Evolutionary conservation across 2,888 invertebrate species (phyloP).

Genomic region (Strigamia maritima): DNA sequence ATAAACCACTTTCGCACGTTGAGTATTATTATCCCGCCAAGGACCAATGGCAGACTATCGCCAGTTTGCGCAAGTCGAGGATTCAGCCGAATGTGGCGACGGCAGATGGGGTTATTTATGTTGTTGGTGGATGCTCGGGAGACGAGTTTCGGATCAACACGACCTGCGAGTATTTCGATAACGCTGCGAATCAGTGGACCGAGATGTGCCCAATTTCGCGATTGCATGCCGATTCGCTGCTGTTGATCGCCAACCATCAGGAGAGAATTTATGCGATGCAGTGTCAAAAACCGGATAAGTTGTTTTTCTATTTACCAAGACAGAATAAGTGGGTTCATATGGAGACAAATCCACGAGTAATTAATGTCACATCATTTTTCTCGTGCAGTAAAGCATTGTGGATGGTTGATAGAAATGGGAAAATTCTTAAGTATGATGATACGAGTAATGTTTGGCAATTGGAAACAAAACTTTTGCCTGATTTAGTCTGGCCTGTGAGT

Average conservation of each 20-base stretch:
- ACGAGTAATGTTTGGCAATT: not conserved
- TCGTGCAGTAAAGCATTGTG: not conserved
- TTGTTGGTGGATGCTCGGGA: not conserved
- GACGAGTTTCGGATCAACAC: conserved; percentile 17
- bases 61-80: not conserved
- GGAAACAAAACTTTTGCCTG: not conserved
- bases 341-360: not conserved
- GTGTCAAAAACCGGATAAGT: not conserved
- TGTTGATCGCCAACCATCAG: not conserved
- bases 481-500: not conserved
- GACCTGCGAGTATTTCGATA: not conserved
- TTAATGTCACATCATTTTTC: not conserved
- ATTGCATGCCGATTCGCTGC: not conserved
- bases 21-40: not conserved
- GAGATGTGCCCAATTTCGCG: not conserved
- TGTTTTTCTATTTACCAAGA: not conserved
- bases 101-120: not conserved
- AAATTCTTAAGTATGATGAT: not conserved
- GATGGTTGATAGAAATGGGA: not conserved
- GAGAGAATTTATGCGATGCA: not conserved
- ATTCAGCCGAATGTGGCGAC: conserved; percentile 1
- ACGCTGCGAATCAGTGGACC: not conserved
- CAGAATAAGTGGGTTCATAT: conserved; percentile 15
- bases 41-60: not conserved
- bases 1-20: not conserved